Percentiles rank a stretch among this genome's conserved stretches.
Conservation (phyloP, 2,113 vertebrate species). For the Protobothrops mucrosquamatus region DNA sequence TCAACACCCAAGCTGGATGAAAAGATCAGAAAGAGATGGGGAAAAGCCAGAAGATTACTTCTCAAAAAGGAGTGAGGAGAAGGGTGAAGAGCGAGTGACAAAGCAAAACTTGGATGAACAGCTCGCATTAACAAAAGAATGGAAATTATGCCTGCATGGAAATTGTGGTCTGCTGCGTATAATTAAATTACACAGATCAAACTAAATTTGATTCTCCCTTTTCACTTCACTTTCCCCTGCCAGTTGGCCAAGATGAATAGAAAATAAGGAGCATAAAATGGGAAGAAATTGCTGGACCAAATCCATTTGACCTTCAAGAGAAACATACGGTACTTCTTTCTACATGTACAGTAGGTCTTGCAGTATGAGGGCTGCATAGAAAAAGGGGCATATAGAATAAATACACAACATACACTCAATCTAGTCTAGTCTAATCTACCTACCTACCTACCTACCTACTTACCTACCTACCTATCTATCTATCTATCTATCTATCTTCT, state of each 20-base stretch:
- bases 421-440: no score
- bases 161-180: slow-evolving; percentile 1
- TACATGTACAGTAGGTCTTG: background rate
- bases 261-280: background rate
- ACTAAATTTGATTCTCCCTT: background rate
- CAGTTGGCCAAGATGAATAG: background rate
- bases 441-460: no score
- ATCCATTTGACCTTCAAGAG: background rate
- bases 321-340: background rate
- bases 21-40: background rate
- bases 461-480: no score
- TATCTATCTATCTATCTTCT: no score
- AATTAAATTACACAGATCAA: slow-evolving; percentile 30
- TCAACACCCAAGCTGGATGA: slow-evolving; percentile 32
- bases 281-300: background rate
- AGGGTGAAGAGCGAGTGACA: background rate
- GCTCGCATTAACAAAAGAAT: slow-evolving; percentile 3
- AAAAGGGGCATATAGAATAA: background rate
- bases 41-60: background rate
- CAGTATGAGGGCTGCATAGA: background rate
- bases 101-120: slow-evolving; percentile 2
- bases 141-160: slow-evolving; percentile 14
- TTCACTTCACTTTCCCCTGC: background rate
- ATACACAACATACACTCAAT: background rate
- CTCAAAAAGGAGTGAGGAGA: background rate